Percentiles rank a stretch among this genome's conserved stretches.
These are phyloP conservation scores for Marmota flaviventris DNA, from an alignment of 2,113 vertebrate species.

Conservation along the genomic window DNA sequence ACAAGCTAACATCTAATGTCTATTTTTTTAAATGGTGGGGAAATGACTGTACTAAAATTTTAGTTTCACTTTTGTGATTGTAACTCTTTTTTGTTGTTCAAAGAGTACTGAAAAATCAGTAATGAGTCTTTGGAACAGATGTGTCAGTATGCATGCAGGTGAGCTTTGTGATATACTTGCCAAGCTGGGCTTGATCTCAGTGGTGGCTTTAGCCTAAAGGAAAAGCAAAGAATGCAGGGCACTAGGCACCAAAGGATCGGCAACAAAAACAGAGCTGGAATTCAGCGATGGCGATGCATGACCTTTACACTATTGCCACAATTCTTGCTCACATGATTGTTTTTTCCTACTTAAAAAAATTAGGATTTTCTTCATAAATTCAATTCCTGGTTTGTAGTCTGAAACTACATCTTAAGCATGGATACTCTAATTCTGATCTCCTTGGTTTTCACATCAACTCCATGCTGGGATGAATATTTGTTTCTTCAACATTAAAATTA, in stretches of 20 bases:
- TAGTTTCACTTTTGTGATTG: neutral
- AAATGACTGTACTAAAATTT: slow-evolving; percentile 13
- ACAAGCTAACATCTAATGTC: neutral
- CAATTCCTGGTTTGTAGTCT: neutral
- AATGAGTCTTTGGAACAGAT: neutral
- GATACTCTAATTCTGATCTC: neutral
- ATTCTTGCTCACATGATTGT: neutral
- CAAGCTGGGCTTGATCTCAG: neutral
- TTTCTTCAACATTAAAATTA: slow-evolving; percentile 22
- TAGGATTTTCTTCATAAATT: neutral
- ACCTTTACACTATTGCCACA: neutral
- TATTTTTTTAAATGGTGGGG: neutral
- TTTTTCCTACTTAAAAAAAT: neutral
- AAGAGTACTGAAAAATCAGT: neutral
- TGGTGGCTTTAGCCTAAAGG: neutral
- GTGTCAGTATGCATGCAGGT: neutral
- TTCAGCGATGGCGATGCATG: neutral
- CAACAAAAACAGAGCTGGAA: neutral
- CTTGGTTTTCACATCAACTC: neutral
- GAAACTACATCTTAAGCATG: neutral
- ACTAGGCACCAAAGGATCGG: neutral
- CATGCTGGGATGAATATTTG: neutral
- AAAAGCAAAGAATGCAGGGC: neutral
- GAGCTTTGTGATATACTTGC: neutral
- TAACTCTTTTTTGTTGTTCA: neutral